Evolutionary conservation across 2,888 invertebrate species (phyloP), one percentile per base, ranked within the genome.

Genomic region (Apocheima hispidaria): DNA sequence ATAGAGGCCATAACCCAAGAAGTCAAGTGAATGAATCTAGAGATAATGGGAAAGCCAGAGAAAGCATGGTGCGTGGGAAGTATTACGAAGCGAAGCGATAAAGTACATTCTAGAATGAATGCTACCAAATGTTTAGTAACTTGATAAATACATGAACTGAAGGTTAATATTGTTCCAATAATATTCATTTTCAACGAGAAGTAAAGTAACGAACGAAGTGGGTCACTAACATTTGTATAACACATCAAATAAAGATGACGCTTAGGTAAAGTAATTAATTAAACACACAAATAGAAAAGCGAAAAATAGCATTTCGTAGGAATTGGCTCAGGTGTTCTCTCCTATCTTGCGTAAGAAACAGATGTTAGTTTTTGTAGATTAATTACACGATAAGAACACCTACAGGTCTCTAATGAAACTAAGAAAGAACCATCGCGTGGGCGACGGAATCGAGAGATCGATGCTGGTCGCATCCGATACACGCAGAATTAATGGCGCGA

Each of bases 401-500:
- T 75, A 73, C 58, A 72, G 68, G 71, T 68, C 66, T 73, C 66
- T 68, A 75, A 79, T 78, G 75, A 73, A 72, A 64, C 55, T 66
- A 71, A 68, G 65, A 71, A 71, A 68, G 65, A 71, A 70, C 65
- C 55, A 57, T 50, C 44, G 81, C 79, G 85, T 83, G 81, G 83
- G 81, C 72, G 64, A 64, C 26, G 23, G 12, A 43, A 16, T 7
- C 35, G 16, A 50, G 51, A 77, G 79, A 80, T 81, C 82, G 77
- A 79, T 75, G 79, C 66, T 79, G 71, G 63, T 71, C 72, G 66
- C 66, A 70, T 60, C 69, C 58, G 72, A 77, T 75, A 82, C 75
- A 75, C 66, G 75, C 74, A 65, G 75, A 83, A 86, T 79, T 73
- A 78, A 83, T 84, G 82, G 77, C 73, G 66, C 73, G 67, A 71